phyloP scores from a whole-genome alignment of 1,140 invertebrate genomes.

The Tetramorium alpestre region DNA sequence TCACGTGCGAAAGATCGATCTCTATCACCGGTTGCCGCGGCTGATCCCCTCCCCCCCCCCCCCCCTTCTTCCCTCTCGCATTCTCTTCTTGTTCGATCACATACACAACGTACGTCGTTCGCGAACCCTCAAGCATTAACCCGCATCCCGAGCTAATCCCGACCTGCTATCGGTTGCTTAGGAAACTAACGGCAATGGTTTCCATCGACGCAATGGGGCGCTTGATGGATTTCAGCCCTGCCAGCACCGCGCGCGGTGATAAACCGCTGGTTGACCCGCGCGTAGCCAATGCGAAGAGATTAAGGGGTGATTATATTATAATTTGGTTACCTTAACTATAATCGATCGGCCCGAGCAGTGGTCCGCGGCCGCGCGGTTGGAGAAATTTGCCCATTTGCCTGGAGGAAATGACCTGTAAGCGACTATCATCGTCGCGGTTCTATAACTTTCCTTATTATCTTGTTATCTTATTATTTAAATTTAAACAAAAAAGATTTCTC shows the following conservation, averaged over 20 bases:
- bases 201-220: conserved; percentile 54
- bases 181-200: conserved; percentile 61
- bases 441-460: neutral
- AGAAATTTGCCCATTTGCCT: conserved; percentile 45
- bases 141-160: conserved; percentile 47
- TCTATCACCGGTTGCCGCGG: conserved; percentile 56
- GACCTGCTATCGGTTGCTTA: conserved; percentile 57
- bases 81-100: conserved; percentile 25
- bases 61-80: neutral
- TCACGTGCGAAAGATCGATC: conserved; percentile 64
- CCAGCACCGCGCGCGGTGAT: conserved; percentile 39
- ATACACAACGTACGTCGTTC: conserved; percentile 25
- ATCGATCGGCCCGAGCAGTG: conserved; percentile 25
- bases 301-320: conserved; percentile 60
- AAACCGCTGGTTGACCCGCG: conserved; percentile 55
- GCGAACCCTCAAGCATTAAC: conserved; percentile 51
- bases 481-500: neutral
- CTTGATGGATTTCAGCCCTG: conserved; percentile 59
- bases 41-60: neutral
- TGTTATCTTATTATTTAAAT: conserved; percentile 23
- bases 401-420: conserved; percentile 27
- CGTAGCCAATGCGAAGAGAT: conserved; percentile 55
- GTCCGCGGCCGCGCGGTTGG: neutral
- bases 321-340: conserved; percentile 60
- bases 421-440: neutral